Conservation (phyloP, 2,888 invertebrate species). For the Thymelicus acteon region DNA sequence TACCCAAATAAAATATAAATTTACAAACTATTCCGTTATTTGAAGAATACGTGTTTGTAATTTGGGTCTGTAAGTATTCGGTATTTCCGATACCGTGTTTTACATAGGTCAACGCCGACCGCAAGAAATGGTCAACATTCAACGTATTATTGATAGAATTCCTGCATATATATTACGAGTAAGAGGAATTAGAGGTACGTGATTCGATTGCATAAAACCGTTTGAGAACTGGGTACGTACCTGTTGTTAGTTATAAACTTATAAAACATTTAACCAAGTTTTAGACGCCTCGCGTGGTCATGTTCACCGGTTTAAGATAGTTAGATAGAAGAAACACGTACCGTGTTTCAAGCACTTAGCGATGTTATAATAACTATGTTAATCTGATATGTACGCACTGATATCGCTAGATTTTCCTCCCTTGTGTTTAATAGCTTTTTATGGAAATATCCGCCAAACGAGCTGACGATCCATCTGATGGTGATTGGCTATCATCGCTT, state of each 20-base stretch:
- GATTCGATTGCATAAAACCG: conserved; percentile 27
- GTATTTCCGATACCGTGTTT: neutral
- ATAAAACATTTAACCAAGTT: conserved; percentile 5
- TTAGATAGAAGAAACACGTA: too few relatives aligned
- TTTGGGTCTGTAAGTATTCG: too few relatives aligned
- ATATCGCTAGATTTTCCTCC: too few relatives aligned
- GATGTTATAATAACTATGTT: too few relatives aligned
- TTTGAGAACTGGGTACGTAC: conserved; percentile 8
- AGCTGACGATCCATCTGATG: too few relatives aligned
- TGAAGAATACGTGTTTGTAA: neutral
- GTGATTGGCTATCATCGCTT: too few relatives aligned
- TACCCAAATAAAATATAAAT: too few relatives aligned
- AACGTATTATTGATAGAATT: conserved; percentile 31
- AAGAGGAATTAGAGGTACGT: conserved; percentile 32
- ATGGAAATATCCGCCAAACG: too few relatives aligned
- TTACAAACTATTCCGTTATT: too few relatives aligned
- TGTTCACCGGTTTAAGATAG: conserved; percentile 7
- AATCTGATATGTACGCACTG: too few relatives aligned
- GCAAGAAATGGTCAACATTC: conserved; percentile 14
- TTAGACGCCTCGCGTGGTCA: neutral
- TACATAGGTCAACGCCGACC: conserved; percentile 17
- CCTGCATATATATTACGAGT: conserved; percentile 36
- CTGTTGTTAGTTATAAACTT: conserved; percentile 1
- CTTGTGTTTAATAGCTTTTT: too few relatives aligned
- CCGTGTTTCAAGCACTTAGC: conserved; percentile 1